Conservation (phyloP, 2,113 vertebrate species). For the Arenaria interpres region DNA sequence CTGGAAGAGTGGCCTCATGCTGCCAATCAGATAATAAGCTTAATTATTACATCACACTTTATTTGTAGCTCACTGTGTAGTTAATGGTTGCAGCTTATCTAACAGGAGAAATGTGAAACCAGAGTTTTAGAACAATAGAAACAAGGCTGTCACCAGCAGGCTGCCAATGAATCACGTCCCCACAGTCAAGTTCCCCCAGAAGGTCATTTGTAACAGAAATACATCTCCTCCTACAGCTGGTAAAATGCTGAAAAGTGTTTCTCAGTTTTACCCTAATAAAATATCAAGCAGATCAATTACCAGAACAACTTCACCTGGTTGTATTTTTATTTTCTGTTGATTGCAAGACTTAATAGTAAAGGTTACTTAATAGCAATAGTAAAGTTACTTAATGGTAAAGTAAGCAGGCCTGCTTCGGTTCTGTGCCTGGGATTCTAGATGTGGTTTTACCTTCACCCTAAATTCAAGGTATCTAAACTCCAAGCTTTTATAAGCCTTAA, state of each 20-base stretch:
- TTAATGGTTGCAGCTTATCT: constrained; percentile 56
- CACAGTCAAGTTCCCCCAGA: constrained; percentile 20
- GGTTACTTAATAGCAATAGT: background rate
- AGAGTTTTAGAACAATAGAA: constrained; percentile 61
- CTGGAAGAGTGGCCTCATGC: background rate
- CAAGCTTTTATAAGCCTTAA: background rate
- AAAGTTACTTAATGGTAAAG: too few species aligned
- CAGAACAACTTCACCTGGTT: background rate
- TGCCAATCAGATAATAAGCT: constrained; percentile 72
- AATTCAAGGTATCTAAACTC: background rate
- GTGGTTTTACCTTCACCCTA: background rate
- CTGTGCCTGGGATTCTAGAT: background rate
- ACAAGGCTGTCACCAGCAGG: constrained; percentile 53
- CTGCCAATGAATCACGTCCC: constrained; percentile 55
- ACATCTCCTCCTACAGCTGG: background rate
- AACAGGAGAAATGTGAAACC: constrained; percentile 63
- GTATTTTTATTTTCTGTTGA: background rate
- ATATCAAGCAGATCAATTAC: background rate
- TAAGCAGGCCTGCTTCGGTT: background rate
- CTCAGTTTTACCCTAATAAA: background rate
- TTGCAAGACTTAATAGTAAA: background rate
- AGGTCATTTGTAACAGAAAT: constrained; percentile 44
- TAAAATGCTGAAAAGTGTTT: background rate
- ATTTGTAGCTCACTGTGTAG: constrained; percentile 42
- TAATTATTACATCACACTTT: constrained; percentile 70